Evolutionary conservation across 2,888 invertebrate genomes (phyloP).

Genomic region (Yponomeuta evonymella): DNA sequence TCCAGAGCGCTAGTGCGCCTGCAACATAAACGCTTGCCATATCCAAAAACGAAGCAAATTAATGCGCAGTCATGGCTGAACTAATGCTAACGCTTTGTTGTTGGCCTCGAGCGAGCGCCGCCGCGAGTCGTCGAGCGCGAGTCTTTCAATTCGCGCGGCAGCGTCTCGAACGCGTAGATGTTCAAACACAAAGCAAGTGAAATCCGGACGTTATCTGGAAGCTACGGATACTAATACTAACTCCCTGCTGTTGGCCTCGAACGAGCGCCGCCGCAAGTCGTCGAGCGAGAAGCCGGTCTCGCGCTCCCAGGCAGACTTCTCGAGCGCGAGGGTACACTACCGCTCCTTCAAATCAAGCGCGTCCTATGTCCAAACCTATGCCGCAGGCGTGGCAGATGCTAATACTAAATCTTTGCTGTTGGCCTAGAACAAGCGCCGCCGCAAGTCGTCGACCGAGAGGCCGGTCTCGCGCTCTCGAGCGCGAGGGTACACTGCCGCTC

Average conservation of each 20-base stretch:
- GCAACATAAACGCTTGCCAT: constrained; percentile 58
- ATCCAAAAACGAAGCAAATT: neutral
- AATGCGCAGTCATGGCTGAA: neutral
- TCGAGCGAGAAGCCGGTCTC: constrained; percentile 92
- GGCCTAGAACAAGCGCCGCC: constrained; percentile 90
- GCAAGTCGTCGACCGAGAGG: constrained; percentile 91
- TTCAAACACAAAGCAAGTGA: too few species aligned
- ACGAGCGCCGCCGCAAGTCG: constrained; percentile 89
- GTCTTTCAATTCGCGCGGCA: constrained; percentile 67
- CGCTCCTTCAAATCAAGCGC: constrained; percentile 82
- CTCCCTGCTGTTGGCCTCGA: constrained; percentile 85
- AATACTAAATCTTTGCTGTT: constrained; percentile 89
- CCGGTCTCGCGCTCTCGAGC: constrained; percentile 91
- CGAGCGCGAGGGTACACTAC: constrained; percentile 87
- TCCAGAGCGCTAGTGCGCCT: constrained; percentile 90
- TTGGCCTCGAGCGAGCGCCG: constrained; percentile 92
- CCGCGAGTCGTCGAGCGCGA: constrained; percentile 91
- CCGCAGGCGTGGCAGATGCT: neutral
- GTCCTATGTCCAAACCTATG: neutral
- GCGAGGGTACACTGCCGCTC: constrained; percentile 91
- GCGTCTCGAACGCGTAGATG: constrained; percentile 73
- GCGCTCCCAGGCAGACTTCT: constrained; percentile 93
- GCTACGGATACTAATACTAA: too few species aligned
- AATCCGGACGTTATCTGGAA: too few species aligned
- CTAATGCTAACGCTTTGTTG: constrained; percentile 83